Percentiles rank a stretch among this genome's conserved stretches.
phyloP scores from a whole-genome alignment of 2,888 invertebrate species.

The Noctua comes region DNA sequence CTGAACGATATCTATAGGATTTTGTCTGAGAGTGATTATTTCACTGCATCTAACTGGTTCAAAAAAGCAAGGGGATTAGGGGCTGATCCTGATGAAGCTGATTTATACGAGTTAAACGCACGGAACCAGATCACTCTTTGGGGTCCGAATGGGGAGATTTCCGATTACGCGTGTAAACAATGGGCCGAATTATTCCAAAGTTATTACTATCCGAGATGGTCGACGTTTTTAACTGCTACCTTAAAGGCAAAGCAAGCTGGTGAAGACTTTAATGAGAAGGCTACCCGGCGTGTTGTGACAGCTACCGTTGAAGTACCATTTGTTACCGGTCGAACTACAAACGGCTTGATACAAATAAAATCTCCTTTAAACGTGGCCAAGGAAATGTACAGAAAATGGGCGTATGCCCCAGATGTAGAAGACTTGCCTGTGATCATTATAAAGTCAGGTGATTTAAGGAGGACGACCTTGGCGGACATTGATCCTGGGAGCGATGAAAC shows the following conservation, averaged over 20 bases:
- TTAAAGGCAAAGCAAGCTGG: conserved; percentile 88
- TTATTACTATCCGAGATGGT: conserved; percentile 95
- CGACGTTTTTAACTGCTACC: conserved; percentile 91
- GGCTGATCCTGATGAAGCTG: conserved; percentile 64
- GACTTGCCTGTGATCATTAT: conserved; percentile 80
- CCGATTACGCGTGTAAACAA: conserved; percentile 98
- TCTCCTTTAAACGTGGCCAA: conserved; percentile 61
- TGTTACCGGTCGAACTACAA: conserved; percentile 43
- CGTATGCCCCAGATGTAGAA: conserved; percentile 75
- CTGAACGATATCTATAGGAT: conserved; percentile 79
- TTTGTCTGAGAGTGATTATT: conserved; percentile 74
- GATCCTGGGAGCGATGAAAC: conserved; percentile 59
- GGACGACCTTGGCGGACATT: conserved; percentile 74
- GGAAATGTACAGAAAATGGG: conserved; percentile 82
- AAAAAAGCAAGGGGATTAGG: conserved; percentile 69
- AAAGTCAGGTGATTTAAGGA: conserved; percentile 62
- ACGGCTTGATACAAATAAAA: accelerated
- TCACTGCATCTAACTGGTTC: conserved; percentile 76
- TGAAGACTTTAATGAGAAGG: conserved; percentile 90
- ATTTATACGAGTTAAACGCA: conserved; percentile 92
- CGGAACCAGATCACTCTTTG: conserved; percentile 98
- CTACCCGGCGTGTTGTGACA: conserved; percentile 85
- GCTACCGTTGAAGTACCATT: conserved; percentile 77
- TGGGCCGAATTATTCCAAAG: conserved; percentile 94
- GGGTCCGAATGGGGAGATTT: conserved; percentile 97